These are phyloP conservation scores for Garrulus glandarius DNA, from an alignment of 2,797 vertebrate species.

Conservation along the genomic window DNA sequence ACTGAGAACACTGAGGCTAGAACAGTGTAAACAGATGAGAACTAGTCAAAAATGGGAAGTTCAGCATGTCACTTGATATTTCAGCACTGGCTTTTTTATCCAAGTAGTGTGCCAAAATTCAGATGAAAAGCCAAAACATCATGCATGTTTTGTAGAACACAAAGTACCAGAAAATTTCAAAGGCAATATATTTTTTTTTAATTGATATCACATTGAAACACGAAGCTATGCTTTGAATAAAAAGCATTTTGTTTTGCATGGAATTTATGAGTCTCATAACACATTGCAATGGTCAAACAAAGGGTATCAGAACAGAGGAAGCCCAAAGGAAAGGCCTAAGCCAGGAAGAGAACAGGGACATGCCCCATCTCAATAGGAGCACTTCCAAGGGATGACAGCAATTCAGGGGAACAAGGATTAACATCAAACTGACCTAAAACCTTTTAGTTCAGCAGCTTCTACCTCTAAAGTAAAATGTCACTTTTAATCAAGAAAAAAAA, in stretches of 20 bases:
- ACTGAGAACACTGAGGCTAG: not conserved
- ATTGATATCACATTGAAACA: not conserved
- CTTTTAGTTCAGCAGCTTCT: not conserved
- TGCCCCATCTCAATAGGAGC: not conserved
- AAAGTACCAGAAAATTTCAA: not conserved
- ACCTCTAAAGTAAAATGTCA: not conserved
- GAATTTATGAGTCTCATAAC: not conserved
- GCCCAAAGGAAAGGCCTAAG: not conserved
- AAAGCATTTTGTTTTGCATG: not conserved
- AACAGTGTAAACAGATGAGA: not conserved
- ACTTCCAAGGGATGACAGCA: rapidly evolving
- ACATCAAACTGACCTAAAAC: not conserved
- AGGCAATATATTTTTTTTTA: not conserved
- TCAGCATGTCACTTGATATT: not conserved
- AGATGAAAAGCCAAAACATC: not conserved
- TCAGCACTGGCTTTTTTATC: not conserved
- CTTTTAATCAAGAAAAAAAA: not conserved
- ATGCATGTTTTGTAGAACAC: not conserved
- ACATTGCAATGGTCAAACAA: not conserved
- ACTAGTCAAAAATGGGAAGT: not conserved
- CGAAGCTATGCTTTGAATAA: not conserved
- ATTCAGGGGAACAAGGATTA: not conserved
- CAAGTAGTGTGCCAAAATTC: not conserved
- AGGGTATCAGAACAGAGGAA: not conserved
- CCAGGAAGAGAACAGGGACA: not conserved